phyloP scores from a whole-genome alignment of 2,113 vertebrate species.

The Burhinus oedicnemus region DNA sequence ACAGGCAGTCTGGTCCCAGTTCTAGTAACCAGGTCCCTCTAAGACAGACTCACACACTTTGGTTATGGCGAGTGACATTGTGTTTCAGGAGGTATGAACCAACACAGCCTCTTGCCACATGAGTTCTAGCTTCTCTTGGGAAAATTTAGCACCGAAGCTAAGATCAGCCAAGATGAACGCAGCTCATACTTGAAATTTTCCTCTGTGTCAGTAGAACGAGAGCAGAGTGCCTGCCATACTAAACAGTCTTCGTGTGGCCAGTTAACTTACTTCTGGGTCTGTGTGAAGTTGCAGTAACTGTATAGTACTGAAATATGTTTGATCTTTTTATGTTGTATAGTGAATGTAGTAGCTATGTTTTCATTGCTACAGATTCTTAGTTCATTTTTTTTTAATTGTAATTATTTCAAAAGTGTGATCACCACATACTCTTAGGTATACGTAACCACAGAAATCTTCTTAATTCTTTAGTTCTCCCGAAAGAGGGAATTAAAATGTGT shows the following conservation, averaged over 20 bases:
- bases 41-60: not conserved
- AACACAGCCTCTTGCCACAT: not conserved
- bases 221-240: not conserved
- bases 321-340: not conserved
- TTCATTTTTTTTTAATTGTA: not conserved
- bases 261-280: not conserved
- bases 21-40: not conserved
- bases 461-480: not conserved
- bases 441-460: not conserved
- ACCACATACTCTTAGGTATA: not conserved
- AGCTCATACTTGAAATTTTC: not conserved
- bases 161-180: not conserved
- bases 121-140: not conserved
- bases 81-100: not conserved
- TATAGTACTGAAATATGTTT: not conserved
- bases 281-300: not conserved
- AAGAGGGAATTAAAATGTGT: not conserved
- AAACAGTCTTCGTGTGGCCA: not conserved
- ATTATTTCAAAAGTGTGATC: not conserved
- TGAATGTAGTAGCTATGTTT: not conserved
- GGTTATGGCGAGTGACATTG: not conserved
- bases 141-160: not conserved
- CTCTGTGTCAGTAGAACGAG: not conserved
- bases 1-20: not conserved
- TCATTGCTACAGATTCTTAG: not conserved